phyloP scores from a whole-genome alignment of 2,113 vertebrate species.

The Excalfactoria chinensis region DNA sequence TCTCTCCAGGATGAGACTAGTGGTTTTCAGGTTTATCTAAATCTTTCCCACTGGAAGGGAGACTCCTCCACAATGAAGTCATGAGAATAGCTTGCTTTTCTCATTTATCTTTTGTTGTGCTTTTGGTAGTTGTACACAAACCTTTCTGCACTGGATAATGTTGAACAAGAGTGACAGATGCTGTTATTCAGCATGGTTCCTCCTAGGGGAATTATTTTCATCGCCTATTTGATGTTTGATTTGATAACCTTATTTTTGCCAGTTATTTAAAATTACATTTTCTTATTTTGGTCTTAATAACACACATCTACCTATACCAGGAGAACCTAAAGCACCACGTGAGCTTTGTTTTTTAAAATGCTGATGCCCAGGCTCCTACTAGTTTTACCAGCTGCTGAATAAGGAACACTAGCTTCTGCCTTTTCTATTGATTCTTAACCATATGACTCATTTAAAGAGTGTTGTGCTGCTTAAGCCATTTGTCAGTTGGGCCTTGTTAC shows the following conservation, averaged over 20 bases:
- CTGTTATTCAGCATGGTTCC: not conserved
- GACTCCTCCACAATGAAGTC: constrained; percentile 2
- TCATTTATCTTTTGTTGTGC: constrained; percentile 34
- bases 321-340: not conserved
- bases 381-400: not conserved
- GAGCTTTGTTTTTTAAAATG: not conserved
- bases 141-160: not conserved
- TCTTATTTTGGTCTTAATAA: not conserved
- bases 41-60: constrained; percentile 38
- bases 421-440: not conserved
- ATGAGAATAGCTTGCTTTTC: constrained; percentile 36
- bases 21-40: constrained; percentile 43
- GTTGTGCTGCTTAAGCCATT: not conserved
- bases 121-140: not conserved
- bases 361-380: not conserved
- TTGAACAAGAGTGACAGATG: not conserved
- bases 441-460: not conserved
- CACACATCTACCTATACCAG: not conserved
- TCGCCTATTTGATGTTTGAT: not conserved
- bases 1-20: constrained; percentile 22
- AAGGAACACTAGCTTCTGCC: not conserved
- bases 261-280: not conserved
- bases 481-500: not conserved
- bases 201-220: not conserved
- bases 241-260: not conserved